Percentiles rank a stretch among this genome's conserved stretches.
Evolutionary conservation across 2,888 invertebrate genomes (phyloP).

Genomic region (Argyra leucocephala): DNA sequence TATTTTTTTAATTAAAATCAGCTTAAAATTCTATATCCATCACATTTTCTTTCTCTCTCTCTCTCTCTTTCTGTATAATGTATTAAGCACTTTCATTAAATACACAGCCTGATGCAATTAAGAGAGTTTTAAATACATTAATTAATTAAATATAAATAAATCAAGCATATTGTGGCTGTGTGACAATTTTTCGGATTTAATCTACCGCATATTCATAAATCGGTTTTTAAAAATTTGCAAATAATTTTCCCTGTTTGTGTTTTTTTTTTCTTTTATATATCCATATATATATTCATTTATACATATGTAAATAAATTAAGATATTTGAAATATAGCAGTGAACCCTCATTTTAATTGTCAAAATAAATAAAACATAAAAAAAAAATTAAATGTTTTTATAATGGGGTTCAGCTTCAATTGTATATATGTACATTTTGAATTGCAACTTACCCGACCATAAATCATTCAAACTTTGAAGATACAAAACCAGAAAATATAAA

Average conservation of each 20-base stretch:
- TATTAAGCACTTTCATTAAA: too few species aligned
- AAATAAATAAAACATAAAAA: background rate
- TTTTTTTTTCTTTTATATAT: too few species aligned
- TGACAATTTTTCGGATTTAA: slow-evolving; percentile 1
- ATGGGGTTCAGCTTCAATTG: background rate
- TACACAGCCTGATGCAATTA: background rate
- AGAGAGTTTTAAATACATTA: background rate
- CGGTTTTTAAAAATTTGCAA: background rate
- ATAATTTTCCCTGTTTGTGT: background rate
- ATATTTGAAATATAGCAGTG: background rate
- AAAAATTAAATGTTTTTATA: background rate
- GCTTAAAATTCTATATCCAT: too few species aligned
- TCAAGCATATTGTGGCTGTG: slow-evolving; percentile 6
- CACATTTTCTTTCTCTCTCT: background rate
- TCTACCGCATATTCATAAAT: slow-evolving; percentile 6
- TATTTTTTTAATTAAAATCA: background rate
- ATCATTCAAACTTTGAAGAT: background rate
- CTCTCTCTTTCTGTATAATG: background rate
- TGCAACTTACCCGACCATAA: background rate
- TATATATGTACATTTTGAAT: background rate
- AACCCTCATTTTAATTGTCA: background rate
- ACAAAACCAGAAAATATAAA: background rate
- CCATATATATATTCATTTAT: too few species aligned
- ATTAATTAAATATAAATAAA: slow-evolving; percentile 2
- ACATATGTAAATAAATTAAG: too few species aligned